Evolutionary conservation across 2,113 vertebrate genomes (phyloP), one percentile per base, ranked within the genome.

Genomic region (Pachyramphus minor): DNA sequence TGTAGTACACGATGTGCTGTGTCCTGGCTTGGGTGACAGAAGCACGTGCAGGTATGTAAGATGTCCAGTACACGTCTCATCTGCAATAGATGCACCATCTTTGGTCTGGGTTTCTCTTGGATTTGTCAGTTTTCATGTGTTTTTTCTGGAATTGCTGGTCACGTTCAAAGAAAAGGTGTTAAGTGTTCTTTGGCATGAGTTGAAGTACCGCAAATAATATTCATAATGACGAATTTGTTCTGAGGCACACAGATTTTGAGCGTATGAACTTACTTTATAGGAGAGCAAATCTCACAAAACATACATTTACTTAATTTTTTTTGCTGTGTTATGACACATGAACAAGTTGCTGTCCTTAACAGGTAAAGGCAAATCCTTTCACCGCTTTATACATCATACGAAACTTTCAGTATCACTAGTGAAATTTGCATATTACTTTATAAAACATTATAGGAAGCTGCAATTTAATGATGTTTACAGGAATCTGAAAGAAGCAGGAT

Each of bases 381-480:
- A 60, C 21, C 17, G 35, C 85, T 90, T 55, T 30, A 62, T 22
- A 35, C 20, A 73, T 68, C 8, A 20, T 53, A 58, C 62, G 68
- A 87, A 93, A 88, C 78, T 84, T 95, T 22, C 47, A 81, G 93
- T 92, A 50, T 84, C 55, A 42, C 60, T 50, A 74, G 35, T 94
- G 95, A 97, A 97, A 97, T 96, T 97, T 97, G 83, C 89, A 96
- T 97, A 92, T 98, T 97, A 96, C 96, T 98, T 98, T 91, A 96
- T 98, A 98, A 99, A 97, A 45, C 9, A 97, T 98, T 98, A 98
- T 94, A 92, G 94, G 87, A 89, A 91, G 90, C 96, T 97, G 93
- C 97, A 97, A 96, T 98, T 98, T 98, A 98, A 98, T 80, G 68
- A 97, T 98, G 97, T 98, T 99, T 98, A 98, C 95, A 90, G 77